These are phyloP conservation scores for Dicrurus megarhynchus DNA, from an alignment of 2,113 vertebrate species.

Conservation along the genomic window DNA sequence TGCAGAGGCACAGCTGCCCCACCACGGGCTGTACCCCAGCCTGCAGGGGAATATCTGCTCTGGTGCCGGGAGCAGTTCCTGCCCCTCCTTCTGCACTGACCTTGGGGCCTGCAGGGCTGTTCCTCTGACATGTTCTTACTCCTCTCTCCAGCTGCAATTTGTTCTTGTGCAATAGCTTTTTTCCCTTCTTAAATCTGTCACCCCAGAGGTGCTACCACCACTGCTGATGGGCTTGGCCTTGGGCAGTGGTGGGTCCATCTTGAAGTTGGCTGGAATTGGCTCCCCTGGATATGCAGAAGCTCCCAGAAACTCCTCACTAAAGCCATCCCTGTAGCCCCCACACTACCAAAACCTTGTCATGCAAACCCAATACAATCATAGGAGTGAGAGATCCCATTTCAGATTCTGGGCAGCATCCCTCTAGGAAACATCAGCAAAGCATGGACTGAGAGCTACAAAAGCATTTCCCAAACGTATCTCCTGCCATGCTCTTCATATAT, in stretches of 20 bases:
- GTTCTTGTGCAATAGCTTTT: neutral
- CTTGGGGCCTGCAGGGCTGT: neutral
- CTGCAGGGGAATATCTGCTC: neutral
- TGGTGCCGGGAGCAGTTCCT: rapidly evolving
- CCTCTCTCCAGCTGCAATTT: neutral
- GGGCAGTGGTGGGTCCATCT: neutral
- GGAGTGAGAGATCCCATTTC: neutral
- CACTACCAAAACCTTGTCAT: neutral
- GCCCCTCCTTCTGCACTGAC: neutral
- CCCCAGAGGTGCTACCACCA: neutral
- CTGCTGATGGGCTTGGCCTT: neutral
- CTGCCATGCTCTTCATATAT: neutral
- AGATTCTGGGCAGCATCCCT: neutral
- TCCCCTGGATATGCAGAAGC: neutral
- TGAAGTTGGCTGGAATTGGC: neutral
- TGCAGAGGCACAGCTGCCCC: neutral
- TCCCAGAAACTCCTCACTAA: neutral
- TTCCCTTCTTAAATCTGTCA: neutral
- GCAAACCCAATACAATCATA: neutral
- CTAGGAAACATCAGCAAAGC: neutral
- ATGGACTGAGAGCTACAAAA: neutral
- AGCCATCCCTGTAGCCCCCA: neutral
- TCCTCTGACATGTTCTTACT: neutral
- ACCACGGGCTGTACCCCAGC: rapidly evolving
- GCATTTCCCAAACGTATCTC: neutral